Conservation (phyloP, 2,888 invertebrate species). For the Caenorhabditis angaria region DNA sequence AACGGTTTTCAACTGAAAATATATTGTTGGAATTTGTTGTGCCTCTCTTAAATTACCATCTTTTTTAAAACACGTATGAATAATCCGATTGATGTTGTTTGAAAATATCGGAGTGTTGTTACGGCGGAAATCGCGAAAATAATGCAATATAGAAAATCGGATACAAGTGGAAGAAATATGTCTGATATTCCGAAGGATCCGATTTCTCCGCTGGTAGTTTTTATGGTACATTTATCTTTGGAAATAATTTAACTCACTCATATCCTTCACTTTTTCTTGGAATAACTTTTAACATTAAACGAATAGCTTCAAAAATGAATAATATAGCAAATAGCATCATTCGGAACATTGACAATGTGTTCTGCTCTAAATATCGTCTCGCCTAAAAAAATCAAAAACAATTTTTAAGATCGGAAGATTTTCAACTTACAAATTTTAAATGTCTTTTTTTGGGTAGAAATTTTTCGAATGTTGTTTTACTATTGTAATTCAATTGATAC, state of each 20-base stretch:
- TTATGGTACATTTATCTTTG: too few species aligned
- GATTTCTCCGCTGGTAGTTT: too few species aligned
- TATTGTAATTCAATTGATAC: too few species aligned
- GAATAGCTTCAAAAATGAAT: conserved; percentile 10
- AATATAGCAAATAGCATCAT: conserved; percentile 9
- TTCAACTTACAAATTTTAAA: too few species aligned
- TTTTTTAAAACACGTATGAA: conserved; percentile 39
- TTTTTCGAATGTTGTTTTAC: too few species aligned
- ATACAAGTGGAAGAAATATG: conserved; percentile 8
- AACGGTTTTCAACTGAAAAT: conserved; percentile 36
- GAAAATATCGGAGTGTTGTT: conserved; percentile 15
- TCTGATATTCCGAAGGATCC: background rate
- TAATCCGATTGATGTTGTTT: conserved; percentile 25
- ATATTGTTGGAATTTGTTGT: background rate
- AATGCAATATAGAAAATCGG: conserved; percentile 22
- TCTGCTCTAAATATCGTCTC: conserved; percentile 12
- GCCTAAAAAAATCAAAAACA: background rate
- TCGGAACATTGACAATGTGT: conserved; percentile 19
- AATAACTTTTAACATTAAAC: conserved; percentile 4
- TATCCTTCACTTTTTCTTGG: background rate
- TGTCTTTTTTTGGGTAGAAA: too few species aligned
- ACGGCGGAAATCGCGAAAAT: conserved; percentile 16
- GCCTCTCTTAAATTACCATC: conserved; percentile 17
- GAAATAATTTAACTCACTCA: background rate
- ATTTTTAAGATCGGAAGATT: background rate